Base-by-base conservation (phyloP, 37 sponge, comb jelly and placozoan genomes). In the Crambe crambe region DNA sequence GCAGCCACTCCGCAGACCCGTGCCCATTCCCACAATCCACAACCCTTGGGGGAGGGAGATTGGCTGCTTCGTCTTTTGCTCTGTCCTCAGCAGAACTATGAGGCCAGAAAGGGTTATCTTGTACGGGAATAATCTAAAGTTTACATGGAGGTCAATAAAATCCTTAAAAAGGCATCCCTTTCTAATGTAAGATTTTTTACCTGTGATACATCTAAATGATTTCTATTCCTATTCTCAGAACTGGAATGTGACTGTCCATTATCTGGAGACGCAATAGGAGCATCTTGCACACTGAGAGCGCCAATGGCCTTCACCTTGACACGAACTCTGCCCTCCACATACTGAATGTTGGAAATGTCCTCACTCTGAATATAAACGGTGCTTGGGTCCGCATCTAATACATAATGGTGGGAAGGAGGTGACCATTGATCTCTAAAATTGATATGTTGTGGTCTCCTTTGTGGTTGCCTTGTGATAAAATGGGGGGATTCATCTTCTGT, bases 241-340 rank as follows among this genome's bases (percentile, higher is more conserved):
- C 51, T 47, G 51, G 51, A 47, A 47, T 47, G 10, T 15, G 51
- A 47, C 51, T 15, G 51, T 47, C 10, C 12, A 15, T 47, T 47
- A 60, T 20, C 61, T 60, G 23, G 25, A 22, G 27, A 20, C 21
- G 61, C 61, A 60, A 22, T 60, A 22, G 25, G 3, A 26, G 61
- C 61, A 37, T 68, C 68, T 68, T 68, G 68, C 6, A 6, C 27
- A 22, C 2, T 40, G 10, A 93, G 79, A 18, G 84, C 61, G 25
- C 94, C 94, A 29, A 93, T 85, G n/a, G 83, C 91, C 59, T 90
- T 93, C 44, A 93, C 85, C 23, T 57, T 70, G 51, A 93, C 74
- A 40, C 81, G 60, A 12, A 82, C 57, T 0, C 80, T 62, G 15
- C 68, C 70, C 10, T 82, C 54, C 17, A 87, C 77, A 57, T 90